Conservation (phyloP, 1,140 invertebrate genomes). For the Drosophila lini region DNA sequence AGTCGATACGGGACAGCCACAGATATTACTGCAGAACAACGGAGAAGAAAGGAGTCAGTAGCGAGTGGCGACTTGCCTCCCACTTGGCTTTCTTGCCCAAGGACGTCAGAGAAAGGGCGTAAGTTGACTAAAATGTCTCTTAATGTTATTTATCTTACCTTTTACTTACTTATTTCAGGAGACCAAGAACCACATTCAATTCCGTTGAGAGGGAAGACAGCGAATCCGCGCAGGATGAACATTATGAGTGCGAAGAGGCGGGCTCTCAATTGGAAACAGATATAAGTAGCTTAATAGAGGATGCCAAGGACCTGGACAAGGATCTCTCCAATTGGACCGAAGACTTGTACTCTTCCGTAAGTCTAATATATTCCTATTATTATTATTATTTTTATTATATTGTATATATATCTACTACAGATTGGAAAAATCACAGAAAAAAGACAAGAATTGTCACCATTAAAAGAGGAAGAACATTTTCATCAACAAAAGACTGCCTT, state of each 20-base stretch:
- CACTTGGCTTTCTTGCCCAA: not conserved
- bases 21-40: not conserved
- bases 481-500: no score
- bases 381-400: not conserved
- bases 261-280: not conserved
- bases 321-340: constrained; percentile 6
- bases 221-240: not conserved
- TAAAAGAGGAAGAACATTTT: not conserved
- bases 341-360: constrained; percentile 1
- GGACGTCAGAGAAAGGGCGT: not conserved
- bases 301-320: not conserved
- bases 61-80: not conserved
- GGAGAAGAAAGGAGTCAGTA: not conserved
- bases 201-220: constrained; percentile 3
- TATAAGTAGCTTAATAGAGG: not conserved
- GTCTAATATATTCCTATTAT: not conserved
- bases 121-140: no score
- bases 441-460: not conserved
- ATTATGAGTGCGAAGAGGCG: not conserved
- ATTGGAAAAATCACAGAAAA: not conserved
- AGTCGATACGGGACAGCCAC: not conserved
- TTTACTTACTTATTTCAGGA: not conserved
- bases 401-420: not conserved
- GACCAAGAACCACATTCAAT: not conserved
- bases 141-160: not conserved